These are phyloP conservation scores for Microtus pennsylvanicus DNA, from an alignment of 2,113 vertebrate genomes.

Conservation along the genomic window DNA sequence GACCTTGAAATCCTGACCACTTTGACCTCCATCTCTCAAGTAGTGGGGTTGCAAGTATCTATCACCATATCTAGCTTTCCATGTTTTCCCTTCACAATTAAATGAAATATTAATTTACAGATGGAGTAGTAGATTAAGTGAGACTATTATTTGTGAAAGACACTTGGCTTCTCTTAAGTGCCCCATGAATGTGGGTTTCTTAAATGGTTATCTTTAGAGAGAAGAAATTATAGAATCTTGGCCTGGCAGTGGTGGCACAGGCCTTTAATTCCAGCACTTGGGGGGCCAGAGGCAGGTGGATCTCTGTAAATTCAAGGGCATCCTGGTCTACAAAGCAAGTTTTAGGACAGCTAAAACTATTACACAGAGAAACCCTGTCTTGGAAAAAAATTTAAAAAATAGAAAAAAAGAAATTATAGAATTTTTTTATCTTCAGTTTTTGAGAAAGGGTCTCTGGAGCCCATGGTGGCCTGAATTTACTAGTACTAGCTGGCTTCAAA, in stretches of 20 bases:
- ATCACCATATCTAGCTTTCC: not conserved
- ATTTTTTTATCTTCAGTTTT: not conserved
- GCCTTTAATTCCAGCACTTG: too few species aligned
- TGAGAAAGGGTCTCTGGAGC: not conserved
- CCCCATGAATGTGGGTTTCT: not conserved
- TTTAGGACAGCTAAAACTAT: too few species aligned
- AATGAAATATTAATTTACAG: not conserved
- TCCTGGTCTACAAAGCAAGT: too few species aligned
- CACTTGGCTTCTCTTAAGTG: not conserved
- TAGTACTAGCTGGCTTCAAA: not conserved
- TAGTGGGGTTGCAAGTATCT: not conserved
- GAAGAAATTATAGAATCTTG: not conserved
- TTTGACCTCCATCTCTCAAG: not conserved
- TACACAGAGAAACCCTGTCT: too few species aligned
- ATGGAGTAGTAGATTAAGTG: not conserved
- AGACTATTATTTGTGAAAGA: conserved; percentile 31
- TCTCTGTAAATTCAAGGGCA: too few species aligned
- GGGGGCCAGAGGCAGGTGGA: too few species aligned
- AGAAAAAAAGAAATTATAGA: not conserved
- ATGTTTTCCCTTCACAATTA: conserved; percentile 10
- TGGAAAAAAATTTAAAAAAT: too few species aligned
- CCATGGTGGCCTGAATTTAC: not conserved
- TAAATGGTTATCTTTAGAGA: not conserved
- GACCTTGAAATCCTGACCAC: not conserved
- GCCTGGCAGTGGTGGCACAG: too few species aligned